These are phyloP conservation scores for Drosophila azteca DNA, from an alignment of 1,140 invertebrate genomes.

Conservation along the genomic window DNA sequence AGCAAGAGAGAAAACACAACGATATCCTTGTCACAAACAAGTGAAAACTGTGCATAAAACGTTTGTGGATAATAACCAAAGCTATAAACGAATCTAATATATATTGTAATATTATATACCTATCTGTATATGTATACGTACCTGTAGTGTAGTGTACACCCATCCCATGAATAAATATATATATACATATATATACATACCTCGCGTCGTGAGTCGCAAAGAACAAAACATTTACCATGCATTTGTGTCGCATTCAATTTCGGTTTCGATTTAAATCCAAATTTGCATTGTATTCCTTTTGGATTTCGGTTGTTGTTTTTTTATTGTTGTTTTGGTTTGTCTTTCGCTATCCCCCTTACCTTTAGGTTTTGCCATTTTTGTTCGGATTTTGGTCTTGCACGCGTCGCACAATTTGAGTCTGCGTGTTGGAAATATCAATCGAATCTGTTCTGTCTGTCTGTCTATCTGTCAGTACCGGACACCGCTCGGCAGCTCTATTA, in stretches of 20 bases:
- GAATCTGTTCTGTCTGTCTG: slow-evolving; percentile 26
- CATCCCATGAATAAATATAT: slow-evolving; percentile 44
- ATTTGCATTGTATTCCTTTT: slow-evolving; percentile 57
- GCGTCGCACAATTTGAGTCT: slow-evolving; percentile 55
- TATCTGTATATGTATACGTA: slow-evolving; percentile 23
- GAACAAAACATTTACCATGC: slow-evolving; percentile 51
- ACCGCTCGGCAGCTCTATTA: slow-evolving; percentile 27
- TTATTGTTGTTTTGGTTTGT: slow-evolving; percentile 19
- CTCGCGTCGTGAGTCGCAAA: slow-evolving; percentile 48
- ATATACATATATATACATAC: slow-evolving; percentile 37
- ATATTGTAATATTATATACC: slow-evolving; percentile 12
- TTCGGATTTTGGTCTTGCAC: slow-evolving; percentile 55
- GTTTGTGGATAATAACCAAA: slow-evolving; percentile 7
- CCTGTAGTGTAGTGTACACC: slow-evolving; percentile 26
- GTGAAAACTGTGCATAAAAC: slow-evolving; percentile 71
- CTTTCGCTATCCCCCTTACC: slow-evolving; percentile 12
- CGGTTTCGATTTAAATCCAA: slow-evolving; percentile 45
- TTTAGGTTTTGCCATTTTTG: slow-evolving; percentile 13
- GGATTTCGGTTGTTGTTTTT: slow-evolving; percentile 20
- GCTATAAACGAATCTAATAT: slow-evolving; percentile 19
- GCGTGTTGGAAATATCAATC: slow-evolving; percentile 66
- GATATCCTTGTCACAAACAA: slow-evolving; percentile 41
- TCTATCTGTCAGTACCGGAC: slow-evolving; percentile 54
- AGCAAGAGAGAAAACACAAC: background rate
- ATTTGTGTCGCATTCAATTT: slow-evolving; percentile 67